Conservation (phyloP, 2,888 invertebrate species). For the Lycia hirtaria region DNA sequence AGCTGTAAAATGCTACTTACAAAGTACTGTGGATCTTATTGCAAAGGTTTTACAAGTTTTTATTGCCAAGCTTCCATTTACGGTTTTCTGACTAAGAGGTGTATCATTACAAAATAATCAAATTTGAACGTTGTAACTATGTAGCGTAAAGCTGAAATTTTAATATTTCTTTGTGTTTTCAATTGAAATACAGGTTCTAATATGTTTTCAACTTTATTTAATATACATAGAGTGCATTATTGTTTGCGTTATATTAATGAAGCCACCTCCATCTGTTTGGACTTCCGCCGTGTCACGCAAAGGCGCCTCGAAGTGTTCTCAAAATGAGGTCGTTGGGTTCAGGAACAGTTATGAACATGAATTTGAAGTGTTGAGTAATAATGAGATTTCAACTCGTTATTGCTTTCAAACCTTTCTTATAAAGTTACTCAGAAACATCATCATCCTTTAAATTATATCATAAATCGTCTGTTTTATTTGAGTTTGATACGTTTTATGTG, state of each 20-base stretch:
- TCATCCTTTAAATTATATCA: too few species aligned
- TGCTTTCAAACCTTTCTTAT: too few species aligned
- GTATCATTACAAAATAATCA: neutral
- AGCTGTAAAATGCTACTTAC: neutral
- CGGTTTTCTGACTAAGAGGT: neutral
- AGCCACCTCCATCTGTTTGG: slow-evolving; percentile 23
- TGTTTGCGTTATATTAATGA: neutral
- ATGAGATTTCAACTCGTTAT: neutral
- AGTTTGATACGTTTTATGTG: too few species aligned
- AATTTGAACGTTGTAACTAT: slow-evolving; percentile 7
- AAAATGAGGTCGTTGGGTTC: slow-evolving; percentile 34
- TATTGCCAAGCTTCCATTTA: neutral
- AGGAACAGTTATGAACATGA: slow-evolving; percentile 26
- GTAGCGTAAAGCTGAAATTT: neutral
- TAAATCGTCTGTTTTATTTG: too few species aligned
- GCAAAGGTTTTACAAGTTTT: neutral
- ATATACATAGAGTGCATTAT: neutral
- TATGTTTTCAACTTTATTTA: neutral
- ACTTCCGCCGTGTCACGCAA: slow-evolving; percentile 37
- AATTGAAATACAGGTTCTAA: neutral
- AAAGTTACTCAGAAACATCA: too few species aligned
- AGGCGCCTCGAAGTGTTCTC: slow-evolving; percentile 35
- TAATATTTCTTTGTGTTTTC: neutral
- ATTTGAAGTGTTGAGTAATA: slow-evolving; percentile 16
- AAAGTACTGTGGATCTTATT: slow-evolving; percentile 5